A percentile compares a stretch with the other conserved stretches of the same genome.
Conservation (phyloP, 2,113 vertebrate genomes). For the Corythoichthys haematopterus region DNA sequence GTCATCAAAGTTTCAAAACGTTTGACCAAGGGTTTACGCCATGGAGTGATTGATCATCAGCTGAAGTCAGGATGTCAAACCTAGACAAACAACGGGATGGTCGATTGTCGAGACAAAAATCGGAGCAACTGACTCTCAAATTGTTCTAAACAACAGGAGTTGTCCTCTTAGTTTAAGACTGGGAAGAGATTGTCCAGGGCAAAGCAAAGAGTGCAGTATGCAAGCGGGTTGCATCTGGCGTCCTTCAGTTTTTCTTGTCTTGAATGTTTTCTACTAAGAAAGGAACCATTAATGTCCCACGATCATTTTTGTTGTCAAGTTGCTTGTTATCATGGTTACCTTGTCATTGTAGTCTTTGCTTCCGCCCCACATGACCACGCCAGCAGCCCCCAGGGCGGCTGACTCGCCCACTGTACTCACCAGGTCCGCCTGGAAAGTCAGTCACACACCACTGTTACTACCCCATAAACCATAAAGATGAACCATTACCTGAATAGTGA, state of each 20-base stretch:
- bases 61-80: too few species aligned
- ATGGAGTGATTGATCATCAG: too few species aligned
- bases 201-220: neutral
- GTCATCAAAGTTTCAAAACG: too few species aligned
- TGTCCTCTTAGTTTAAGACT: too few species aligned
- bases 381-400: slow-evolving; percentile 84
- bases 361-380: slow-evolving; percentile 86
- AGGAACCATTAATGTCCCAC: neutral
- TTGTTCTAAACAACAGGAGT: too few species aligned
- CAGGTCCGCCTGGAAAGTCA: slow-evolving; percentile 75
- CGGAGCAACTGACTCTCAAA: too few species aligned
- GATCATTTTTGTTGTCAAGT: neutral
- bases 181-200: too few species aligned
- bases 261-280: neutral
- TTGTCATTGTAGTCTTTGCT: slow-evolving; percentile 73
- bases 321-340: slow-evolving; percentile 60
- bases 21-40: too few species aligned
- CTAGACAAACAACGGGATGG: too few species aligned
- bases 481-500: neutral
- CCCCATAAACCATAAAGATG: neutral
- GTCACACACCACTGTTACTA: neutral
- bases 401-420: slow-evolving; percentile 87
- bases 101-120: too few species aligned
- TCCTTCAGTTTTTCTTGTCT: neutral
- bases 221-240: neutral